Base-by-base conservation (phyloP, 2,113 vertebrate species). In the Carollia perspicillata region DNA sequence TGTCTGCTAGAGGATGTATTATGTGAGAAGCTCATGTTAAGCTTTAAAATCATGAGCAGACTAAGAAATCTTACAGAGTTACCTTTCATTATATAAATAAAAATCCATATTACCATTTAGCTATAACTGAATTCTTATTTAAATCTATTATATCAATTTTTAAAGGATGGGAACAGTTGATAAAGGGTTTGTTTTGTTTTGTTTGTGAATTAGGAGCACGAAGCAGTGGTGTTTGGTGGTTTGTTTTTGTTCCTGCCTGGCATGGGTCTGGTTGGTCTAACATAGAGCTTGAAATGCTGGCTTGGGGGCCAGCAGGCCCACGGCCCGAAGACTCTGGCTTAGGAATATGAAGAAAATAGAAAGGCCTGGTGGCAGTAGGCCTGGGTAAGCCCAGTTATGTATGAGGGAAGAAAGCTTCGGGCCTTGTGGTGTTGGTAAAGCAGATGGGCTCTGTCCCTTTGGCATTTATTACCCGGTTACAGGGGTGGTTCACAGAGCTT, bases 1-100 rank as follows among this genome's bases (percentile, higher is more conserved):
- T 88, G 28, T 47, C 33, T 90, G 12, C 80, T 94, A 8, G 69
- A 78, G 37, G 18, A 77, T 16, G 6, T 53, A 40, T 93, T 93
- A 40, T 69, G 69, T n/a, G 42, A 71, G 13, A 72, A 94, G 63
- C 66, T 72, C 63, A 14, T 51, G 40, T 80, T 77, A 90, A 84
- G 44, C 42, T 89, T 96, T 93, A 93, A 90, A 96, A 88, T 80
- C n/a, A 42, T 6, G 63, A 95, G 22, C 44, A 94, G 26, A 93
- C 49, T 58, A 95, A 92, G 66, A 95, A 81, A 42, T 72, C 7
- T 92, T 92, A 58, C 78, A 84, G 37, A 80, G 47, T 93, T 92
- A n/a, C 40, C 28, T 30, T 81, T 97, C 51, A 87, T 65, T 84
- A 40, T 58, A 68, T 83, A 89, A 85, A 68, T 35, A 28, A 20